These are phyloP conservation scores for Hyposoter didymator DNA, from an alignment of 2,888 invertebrate species.

Conservation along the genomic window DNA sequence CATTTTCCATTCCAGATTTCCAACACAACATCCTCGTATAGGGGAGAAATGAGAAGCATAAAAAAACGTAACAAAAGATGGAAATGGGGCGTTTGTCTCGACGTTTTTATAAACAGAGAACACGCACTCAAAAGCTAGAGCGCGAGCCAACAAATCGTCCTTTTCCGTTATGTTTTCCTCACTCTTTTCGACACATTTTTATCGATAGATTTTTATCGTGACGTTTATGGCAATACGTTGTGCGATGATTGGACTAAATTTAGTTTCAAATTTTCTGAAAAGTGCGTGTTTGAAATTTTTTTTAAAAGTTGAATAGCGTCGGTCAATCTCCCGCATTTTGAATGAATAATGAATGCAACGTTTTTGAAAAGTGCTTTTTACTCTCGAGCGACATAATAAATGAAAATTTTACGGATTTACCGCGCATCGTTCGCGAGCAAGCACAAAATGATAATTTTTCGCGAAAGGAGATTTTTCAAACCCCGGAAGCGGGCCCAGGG, in stretches of 20 bases:
- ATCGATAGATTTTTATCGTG: not conserved
- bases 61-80: slow-evolving; percentile 41
- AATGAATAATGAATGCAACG: not conserved
- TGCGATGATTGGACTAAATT: not conserved
- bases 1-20: slow-evolving; percentile 58
- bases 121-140: slow-evolving; percentile 19
- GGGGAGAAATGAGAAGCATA: slow-evolving; percentile 14
- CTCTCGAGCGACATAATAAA: not conserved
- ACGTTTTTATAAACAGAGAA: slow-evolving; percentile 47
- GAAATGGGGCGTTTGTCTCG: slow-evolving; percentile 50
- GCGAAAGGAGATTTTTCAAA: not conserved
- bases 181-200: not conserved
- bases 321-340: not conserved
- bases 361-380: not conserved
- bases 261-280: not conserved
- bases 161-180: not conserved
- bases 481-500: not conserved
- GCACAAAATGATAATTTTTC: not conserved
- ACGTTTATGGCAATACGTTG: not conserved
- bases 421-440: not conserved
- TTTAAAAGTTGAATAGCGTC: not conserved
- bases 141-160: slow-evolving; percentile 36
- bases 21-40: not conserved
- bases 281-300: not conserved
- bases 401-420: not conserved